These are phyloP conservation scores for Loris lydekkerianus DNA, from an alignment of 2,797 vertebrate species.

Conservation along the genomic window DNA sequence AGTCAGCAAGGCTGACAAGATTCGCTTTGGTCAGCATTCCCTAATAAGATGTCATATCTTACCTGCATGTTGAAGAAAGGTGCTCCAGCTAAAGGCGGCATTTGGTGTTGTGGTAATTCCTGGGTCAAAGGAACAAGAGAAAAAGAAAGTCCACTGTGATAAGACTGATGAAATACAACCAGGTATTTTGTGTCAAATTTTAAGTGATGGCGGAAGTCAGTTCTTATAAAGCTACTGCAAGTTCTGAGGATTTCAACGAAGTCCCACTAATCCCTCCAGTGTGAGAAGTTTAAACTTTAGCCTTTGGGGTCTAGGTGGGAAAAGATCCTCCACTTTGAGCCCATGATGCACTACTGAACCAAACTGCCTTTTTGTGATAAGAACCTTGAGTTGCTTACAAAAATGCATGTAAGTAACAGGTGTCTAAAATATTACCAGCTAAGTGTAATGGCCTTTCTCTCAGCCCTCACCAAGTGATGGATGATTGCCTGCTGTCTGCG, in stretches of 20 bases:
- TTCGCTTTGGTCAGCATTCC: rapidly evolving
- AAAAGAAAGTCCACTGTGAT: rapidly evolving
- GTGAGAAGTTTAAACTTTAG: rapidly evolving
- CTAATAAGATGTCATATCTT: constrained; percentile 2
- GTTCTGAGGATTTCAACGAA: rapidly evolving
- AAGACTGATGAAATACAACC: background rate
- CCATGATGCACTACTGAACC: rapidly evolving
- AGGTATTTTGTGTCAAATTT: background rate
- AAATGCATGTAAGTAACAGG: rapidly evolving
- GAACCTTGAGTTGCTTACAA: background rate
- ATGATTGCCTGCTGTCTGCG: rapidly evolving
- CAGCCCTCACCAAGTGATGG: rapidly evolving
- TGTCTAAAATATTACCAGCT: background rate
- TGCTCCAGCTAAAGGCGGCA: constrained; percentile 91
- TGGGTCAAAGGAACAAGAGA: constrained; percentile 73
- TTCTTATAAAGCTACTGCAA: rapidly evolving
- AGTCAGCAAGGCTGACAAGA: too few relatives aligned
- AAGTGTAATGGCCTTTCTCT: too few relatives aligned
- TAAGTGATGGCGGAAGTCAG: rapidly evolving
- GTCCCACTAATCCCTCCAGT: background rate
- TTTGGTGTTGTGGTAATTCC: constrained; percentile 92
- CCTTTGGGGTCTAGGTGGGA: rapidly evolving
- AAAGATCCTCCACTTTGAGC: background rate
- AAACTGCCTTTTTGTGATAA: too few relatives aligned
- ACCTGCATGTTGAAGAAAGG: constrained; percentile 94